Conservation (phyloP, 2,113 vertebrate genomes). For the Chaetura pelagica region DNA sequence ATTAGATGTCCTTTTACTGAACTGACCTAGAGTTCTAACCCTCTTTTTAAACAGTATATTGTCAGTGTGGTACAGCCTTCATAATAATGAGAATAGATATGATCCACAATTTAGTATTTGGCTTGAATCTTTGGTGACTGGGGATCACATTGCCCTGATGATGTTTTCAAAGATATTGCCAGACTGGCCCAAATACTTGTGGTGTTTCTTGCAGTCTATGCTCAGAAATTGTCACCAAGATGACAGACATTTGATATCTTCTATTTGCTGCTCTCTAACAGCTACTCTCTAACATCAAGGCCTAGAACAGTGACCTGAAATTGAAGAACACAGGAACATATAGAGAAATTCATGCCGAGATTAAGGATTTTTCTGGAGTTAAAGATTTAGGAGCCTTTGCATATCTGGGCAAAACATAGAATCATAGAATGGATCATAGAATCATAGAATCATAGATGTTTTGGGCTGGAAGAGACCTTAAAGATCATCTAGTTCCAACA, state of each 20-base stretch:
- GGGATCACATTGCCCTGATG: not conserved
- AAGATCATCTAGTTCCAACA: no score
- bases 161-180: not conserved
- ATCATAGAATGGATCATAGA: no score
- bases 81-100: not conserved
- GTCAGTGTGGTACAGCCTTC: not conserved
- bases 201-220: not conserved
- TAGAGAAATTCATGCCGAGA: not conserved
- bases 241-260: not conserved
- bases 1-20: not conserved
- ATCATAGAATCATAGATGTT: no score
- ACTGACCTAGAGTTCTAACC: not conserved
- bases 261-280: not conserved
- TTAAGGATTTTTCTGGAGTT: not conserved
- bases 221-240: not conserved
- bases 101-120: not conserved
- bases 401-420: not conserved
- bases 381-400: not conserved
- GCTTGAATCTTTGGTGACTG: not conserved
- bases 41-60: not conserved
- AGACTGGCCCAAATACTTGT: not conserved
- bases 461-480: no score
- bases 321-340: not conserved
- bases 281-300: not conserved
- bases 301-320: not conserved